Evolutionary conservation across 2,888 invertebrate genomes (phyloP), one percentile per base, ranked within the genome.

Genomic region (Eilema griseolum): DNA sequence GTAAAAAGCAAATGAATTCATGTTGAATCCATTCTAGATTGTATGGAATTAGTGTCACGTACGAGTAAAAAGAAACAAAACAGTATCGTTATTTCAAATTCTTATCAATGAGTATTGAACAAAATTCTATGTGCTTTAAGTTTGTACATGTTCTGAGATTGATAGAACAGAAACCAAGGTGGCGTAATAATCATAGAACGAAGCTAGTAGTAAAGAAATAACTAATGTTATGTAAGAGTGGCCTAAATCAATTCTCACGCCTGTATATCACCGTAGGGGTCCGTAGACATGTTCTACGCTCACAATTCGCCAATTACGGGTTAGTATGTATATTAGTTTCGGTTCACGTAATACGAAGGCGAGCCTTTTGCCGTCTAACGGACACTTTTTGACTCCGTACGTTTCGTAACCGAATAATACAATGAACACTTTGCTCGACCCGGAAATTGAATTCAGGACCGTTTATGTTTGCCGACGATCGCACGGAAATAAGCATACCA

Each of bases 331-430:
- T 41, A 41, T 41, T 52, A 52, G 20, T 52, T 46, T 46, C 20
- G n/a, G n/a, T 52, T 10, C n/a, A n/a, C n/a, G 52, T n/a, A 52
- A n/a, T 52, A n/a, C 52, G 52, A 52, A 52, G 10, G 52, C 52
- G 10, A 52, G n/a, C 52, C 52, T 52, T n/a, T 52, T 52, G 20
- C 52, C n/a, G n/a, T 52, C 52, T 52, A 52, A 20, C n/a, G 10
- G 52, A 52, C 52, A 20, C 20, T 52, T 52, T n/a, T 20, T n/a
- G 10, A n/a, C n/a, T 52, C n/a, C n/a, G 52, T n/a, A 52, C 52
- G n/a, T n/a, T 26, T 59, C 52, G 66, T 66, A 61, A 71, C 67
- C 64, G n/a, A 73, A 71, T 52, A 68, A 74, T 67, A 70, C 66
- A 52, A 26, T 59, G 59, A 59, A 59, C 24, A 26, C 59, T 59